Percentiles rank a stretch among this genome's conserved stretches.
Evolutionary conservation across 2,888 invertebrate genomes (phyloP).

Genomic region (Branchipolynoe longqiensis): DNA sequence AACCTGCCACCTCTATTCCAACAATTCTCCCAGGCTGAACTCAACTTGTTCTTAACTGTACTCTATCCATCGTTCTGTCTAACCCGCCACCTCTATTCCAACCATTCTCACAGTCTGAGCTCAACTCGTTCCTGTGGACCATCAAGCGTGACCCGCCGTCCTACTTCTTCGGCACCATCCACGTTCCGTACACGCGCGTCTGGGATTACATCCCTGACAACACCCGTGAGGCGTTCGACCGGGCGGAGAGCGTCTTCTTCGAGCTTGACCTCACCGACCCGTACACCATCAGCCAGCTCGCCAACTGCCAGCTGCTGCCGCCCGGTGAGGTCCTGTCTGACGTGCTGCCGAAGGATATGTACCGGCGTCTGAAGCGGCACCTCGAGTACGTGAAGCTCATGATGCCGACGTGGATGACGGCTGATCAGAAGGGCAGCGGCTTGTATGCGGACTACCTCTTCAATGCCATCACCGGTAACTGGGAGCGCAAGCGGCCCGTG

Average conservation of each 20-base stretch:
- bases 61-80: no score
- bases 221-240: constrained; percentile 83
- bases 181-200: constrained; percentile 84
- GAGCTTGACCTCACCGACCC: constrained; percentile 84
- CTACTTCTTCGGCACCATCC: constrained; percentile 85
- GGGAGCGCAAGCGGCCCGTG: constrained; percentile 84
- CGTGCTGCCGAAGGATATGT: constrained; percentile 82
- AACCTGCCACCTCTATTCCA: no score
- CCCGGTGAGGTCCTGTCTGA: constrained; percentile 79
- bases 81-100: no score
- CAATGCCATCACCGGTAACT: constrained; percentile 83
- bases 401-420: constrained; percentile 82
- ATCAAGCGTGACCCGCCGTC: constrained; percentile 79
- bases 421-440: constrained; percentile 77
- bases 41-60: no score
- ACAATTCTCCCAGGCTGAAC: no score
- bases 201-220: constrained; percentile 84
- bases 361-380: constrained; percentile 82
- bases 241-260: constrained; percentile 83
- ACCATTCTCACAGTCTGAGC: constrained; percentile 64
- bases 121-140: constrained; percentile 82
- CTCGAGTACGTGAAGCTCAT: constrained; percentile 81
- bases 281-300: constrained; percentile 82
- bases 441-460: constrained; percentile 83
- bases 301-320: constrained; percentile 83